These are phyloP conservation scores for Halcyon chelicuti DNA, from an alignment of 2,797 vertebrate species.

Conservation along the genomic window DNA sequence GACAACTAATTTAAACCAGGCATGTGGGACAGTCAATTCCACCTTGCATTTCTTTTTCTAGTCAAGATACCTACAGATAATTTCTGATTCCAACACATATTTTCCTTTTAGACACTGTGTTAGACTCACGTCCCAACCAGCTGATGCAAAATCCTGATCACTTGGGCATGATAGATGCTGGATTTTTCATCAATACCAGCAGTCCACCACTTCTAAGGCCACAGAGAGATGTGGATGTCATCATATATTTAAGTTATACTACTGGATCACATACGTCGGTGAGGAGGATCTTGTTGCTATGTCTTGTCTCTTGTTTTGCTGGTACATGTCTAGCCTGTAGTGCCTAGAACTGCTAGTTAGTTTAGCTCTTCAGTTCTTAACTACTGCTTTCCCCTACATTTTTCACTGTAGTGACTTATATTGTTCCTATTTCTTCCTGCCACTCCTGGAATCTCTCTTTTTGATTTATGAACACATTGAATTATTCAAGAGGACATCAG, in stretches of 20 bases:
- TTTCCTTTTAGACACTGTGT: slow-evolving; percentile 82
- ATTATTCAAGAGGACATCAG: background rate
- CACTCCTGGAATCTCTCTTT: background rate
- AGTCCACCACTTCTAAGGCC: slow-evolving; percentile 81
- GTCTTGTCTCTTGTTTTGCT: background rate
- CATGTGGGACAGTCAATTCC: background rate
- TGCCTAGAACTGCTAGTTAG: background rate
- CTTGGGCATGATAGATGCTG: slow-evolving; percentile 85
- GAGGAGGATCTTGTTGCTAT: background rate
- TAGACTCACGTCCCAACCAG: slow-evolving; percentile 84
- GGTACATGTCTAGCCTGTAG: background rate
- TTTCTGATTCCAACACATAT: background rate
- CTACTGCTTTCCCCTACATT: background rate
- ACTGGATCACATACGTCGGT: slow-evolving; percentile 78
- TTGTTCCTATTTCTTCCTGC: background rate
- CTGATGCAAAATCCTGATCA: slow-evolving; percentile 78
- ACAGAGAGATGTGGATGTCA: slow-evolving; percentile 83
- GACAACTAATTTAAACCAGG: background rate
- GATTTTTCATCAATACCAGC: slow-evolving; percentile 86
- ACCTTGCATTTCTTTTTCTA: background rate
- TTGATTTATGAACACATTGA: background rate
- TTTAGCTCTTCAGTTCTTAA: background rate
- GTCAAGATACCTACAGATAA: background rate
- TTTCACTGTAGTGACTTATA: background rate
- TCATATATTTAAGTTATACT: slow-evolving; percentile 84